Evolutionary conservation across 2,888 invertebrate species (phyloP), one percentile per base, ranked within the genome.

Genomic region (Rhagophthalmus giganteus): DNA sequence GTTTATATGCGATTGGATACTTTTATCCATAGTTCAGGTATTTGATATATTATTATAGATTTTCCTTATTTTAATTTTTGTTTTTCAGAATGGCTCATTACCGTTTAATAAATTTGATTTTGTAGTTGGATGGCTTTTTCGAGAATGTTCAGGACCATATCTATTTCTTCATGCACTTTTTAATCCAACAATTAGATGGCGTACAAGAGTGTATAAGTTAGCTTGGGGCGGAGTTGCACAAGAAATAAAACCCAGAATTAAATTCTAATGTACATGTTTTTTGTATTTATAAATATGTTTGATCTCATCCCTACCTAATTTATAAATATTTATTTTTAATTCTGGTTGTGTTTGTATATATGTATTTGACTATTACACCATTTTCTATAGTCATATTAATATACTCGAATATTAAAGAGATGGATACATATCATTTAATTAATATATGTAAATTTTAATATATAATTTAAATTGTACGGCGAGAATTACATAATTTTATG

Each of bases 161-260:
- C 80, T 96, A 56, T 90, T 95, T 73, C 78, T 91, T 25, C 85
- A 87, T 66, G 95, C 97, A 25, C 79, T 98, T 45, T 82, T 90
- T 67, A 86, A 90, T 73, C 93, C 94, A 0, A 84, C 88, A 56
- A 94, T 99, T 67, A 84, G 86, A 72, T 99, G 99, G 99, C 82
- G 97, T 67, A 87, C 92, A 68, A 86, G 94, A 68, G 84, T 86
- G 63, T 99, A 92, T 77, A 86, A 88, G 73, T 81, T 98, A 55
- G 87, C 88, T 64, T 98, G 97, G 97, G 97, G 98, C 56, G 98
- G 98, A 24, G 78, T 90, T 33, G 95, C 94, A 35, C 94, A 95
- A 70, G 92, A 93, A 78, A 82, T 92, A 60, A 86, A 87, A 71
- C 83, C 86, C 58, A 85, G 87, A 75, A 81, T 82, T 66, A 83